Conservation (phyloP, 1,140 invertebrate genomes). For the Portunus trituberculatus region DNA sequence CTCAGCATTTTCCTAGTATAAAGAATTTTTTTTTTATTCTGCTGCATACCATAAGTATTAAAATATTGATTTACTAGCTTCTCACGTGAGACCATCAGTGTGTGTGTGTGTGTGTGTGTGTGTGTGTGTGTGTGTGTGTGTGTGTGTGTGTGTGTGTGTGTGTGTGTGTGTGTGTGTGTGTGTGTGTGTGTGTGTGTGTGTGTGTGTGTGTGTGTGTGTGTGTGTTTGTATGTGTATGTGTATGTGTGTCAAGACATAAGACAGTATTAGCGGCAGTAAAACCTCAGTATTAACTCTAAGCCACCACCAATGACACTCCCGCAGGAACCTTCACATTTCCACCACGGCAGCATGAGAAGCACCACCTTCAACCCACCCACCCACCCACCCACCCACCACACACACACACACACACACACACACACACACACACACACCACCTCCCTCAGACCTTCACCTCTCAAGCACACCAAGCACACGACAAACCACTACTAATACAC, state of each 20-base stretch:
- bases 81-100: not conserved
- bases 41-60: no score
- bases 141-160: constrained; percentile 43
- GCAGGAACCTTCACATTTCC: not conserved
- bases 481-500: no score
- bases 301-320: no score
- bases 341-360: not conserved
- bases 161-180: not conserved
- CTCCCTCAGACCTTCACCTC: not conserved
- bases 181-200: not conserved
- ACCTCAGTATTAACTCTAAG: no score
- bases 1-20: no score
- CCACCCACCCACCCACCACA: not conserved
- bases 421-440: not conserved
- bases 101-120: constrained; percentile 30
- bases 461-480: not conserved
- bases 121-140: constrained; percentile 37
- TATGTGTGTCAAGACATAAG: not conserved
- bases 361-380: not conserved
- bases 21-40: not conserved
- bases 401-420: not conserved
- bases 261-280: no score
- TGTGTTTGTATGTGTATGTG: not conserved
- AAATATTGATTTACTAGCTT: no score
- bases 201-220: not conserved